Conservation (phyloP, 2,888 invertebrate species). For the Drosophila recens region DNA sequence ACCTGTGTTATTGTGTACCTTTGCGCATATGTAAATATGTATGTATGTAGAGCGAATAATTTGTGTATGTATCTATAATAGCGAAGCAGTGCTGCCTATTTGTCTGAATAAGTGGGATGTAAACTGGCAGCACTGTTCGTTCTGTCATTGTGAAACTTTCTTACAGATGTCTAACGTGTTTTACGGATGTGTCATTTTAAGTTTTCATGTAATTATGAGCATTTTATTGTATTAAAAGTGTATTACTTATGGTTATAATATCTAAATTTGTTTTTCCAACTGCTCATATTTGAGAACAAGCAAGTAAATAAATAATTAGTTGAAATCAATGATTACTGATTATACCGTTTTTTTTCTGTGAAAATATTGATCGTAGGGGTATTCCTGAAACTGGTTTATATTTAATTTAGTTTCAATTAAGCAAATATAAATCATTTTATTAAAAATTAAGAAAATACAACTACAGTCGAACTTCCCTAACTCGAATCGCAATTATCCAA, state of each 20-base stretch:
- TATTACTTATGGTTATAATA: not conserved
- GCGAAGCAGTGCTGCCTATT: constrained; percentile 42
- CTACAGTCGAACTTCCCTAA: too few relatives aligned
- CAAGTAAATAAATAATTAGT: not conserved
- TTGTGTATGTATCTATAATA: constrained; percentile 37
- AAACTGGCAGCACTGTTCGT: constrained; percentile 13
- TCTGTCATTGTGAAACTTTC: not conserved
- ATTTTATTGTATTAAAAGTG: not conserved
- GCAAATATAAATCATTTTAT: too few relatives aligned
- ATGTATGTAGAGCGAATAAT: not conserved
- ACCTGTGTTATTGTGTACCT: not conserved
- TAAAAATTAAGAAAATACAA: too few relatives aligned
- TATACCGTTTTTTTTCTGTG: too few relatives aligned
- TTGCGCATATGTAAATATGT: not conserved
- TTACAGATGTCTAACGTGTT: not conserved
- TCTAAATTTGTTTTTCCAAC: not conserved
- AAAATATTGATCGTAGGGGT: too few relatives aligned
- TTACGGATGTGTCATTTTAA: not conserved
- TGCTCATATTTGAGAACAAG: not conserved
- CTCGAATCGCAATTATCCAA: too few relatives aligned
- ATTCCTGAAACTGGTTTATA: not conserved
- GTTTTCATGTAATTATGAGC: not conserved
- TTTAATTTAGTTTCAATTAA: not conserved
- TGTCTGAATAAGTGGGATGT: not conserved
- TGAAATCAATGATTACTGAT: too few relatives aligned